Evolutionary conservation across 2,888 invertebrate species (phyloP), one percentile per base, ranked within the genome.

Genomic region (Isoperla grammatica): DNA sequence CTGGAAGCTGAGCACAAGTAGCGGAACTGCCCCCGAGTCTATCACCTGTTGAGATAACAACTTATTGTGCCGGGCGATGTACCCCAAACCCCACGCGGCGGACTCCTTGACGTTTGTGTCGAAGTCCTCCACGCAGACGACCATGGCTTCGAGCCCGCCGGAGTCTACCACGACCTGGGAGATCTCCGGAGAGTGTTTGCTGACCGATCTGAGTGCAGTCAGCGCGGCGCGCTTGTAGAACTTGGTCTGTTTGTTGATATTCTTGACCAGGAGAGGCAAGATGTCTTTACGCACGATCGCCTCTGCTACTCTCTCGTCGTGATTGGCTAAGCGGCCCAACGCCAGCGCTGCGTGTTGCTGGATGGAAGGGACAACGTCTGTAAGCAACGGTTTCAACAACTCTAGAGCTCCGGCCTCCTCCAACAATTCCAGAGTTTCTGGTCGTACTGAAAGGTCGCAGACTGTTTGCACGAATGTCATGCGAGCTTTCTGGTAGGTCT

Each of bases 61-160:
- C 64, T 81, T 79, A 68, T 81, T 86, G 69, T 90, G 90, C 63
- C 87, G 81, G 0, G 88, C 87, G 46, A 90, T 83, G 69, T 88
- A 88, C 20, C 88, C 89, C 4, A 90, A 72, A 0, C 88, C 88
- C 87, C 88, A 90, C 0, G 88, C 86, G 3, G 90, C 88, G 56
- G 87, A 84, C 74, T 90, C 90, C 73, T 89, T 90, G 2, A 91
- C 88, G 65, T 84, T 83, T 5, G 85, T 81, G 74, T 91, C 90
- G 72, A 90, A 90, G 71, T 90, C 90, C 73, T 90, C 89, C 62
- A 91, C 75, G 68, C 88, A 88, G 11, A 81, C 76, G 1, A 88
- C 81, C 62, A 90, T 81, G 19, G 86, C 84, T 65, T 86, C 85
- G 46, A 91, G 74, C 1, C 87, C 90, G 3, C 88, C 88, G 62